phyloP scores from a whole-genome alignment of 1,140 invertebrate species.

The Drosophila nannoptera region DNA sequence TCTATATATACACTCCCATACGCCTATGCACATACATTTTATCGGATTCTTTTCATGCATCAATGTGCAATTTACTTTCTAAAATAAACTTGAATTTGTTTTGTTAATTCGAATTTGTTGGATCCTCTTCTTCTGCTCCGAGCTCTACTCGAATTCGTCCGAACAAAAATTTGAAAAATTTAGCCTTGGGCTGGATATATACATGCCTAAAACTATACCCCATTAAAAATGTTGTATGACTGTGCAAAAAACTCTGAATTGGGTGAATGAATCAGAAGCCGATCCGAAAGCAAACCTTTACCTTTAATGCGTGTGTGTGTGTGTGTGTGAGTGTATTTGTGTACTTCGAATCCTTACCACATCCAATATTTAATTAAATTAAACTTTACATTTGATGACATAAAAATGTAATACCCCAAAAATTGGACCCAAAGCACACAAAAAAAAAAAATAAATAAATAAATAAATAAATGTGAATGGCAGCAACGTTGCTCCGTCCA shows the following conservation, averaged over 20 bases:
- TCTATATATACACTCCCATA: constrained; percentile 23
- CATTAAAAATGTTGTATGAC: no score
- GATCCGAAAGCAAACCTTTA: background rate
- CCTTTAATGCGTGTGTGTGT: background rate
- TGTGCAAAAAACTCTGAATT: no score
- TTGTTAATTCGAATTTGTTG: constrained; percentile 29
- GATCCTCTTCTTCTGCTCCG: background rate
- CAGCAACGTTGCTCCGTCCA: background rate
- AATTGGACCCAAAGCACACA: constrained; percentile 36
- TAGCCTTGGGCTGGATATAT: no score
- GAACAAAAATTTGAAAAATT: background rate
- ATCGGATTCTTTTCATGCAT: constrained; percentile 26
- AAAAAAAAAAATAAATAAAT: background rate
- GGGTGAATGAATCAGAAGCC: no score
- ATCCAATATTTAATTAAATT: constrained; percentile 48
- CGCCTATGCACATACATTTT: constrained; percentile 10
- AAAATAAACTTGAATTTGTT: constrained; percentile 52
- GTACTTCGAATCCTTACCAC: background rate
- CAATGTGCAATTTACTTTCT: constrained; percentile 45
- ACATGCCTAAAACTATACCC: no score
- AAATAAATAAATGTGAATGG: constrained; percentile 1
- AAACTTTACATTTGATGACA: constrained; percentile 54
- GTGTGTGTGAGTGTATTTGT: background rate
- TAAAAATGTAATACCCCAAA: constrained; percentile 49
- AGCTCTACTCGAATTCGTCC: background rate